These are phyloP conservation scores for Mus pahari DNA, from an alignment of 2,113 vertebrate genomes.

Conservation along the genomic window DNA sequence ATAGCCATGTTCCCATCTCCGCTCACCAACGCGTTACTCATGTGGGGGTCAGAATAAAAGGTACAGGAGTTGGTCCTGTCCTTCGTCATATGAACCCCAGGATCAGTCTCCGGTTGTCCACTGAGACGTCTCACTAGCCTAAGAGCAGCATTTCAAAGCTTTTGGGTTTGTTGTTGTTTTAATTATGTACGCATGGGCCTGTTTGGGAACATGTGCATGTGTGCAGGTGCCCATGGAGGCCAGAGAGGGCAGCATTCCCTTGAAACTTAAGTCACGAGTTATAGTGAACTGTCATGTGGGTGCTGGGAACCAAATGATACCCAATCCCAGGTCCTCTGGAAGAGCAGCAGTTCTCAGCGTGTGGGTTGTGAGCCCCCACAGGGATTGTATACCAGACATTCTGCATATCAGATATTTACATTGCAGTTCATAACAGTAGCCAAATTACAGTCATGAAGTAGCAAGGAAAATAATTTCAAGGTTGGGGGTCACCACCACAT, in stretches of 20 bases:
- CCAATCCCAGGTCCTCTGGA: not conserved
- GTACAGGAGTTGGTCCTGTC: no score
- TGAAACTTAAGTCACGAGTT: not conserved
- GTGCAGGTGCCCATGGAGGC: not conserved
- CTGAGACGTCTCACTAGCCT: not conserved
- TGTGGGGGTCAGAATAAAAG: not conserved
- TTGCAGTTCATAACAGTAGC: no score
- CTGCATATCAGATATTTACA: no score
- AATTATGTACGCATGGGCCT: not conserved
- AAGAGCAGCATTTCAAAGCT: not conserved
- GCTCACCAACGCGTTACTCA: not conserved
- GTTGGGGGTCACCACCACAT: no score
- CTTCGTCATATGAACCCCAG: not conserved
- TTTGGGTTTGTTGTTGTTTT: not conserved
- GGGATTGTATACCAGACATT: no score
- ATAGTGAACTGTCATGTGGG: not conserved
- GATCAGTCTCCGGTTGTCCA: not conserved
- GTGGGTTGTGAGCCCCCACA: no score
- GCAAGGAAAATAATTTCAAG: no score
- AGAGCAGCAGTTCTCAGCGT: not conserved
- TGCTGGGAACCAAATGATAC: not conserved
- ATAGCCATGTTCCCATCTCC: no score
- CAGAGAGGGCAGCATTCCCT: not conserved
- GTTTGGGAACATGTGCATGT: no score
- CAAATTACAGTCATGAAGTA: no score